A percentile compares a stretch with the other conserved stretches of the same genome.
phyloP scores from a whole-genome alignment of 2,888 invertebrate genomes.

The Idaea straminata region DNA sequence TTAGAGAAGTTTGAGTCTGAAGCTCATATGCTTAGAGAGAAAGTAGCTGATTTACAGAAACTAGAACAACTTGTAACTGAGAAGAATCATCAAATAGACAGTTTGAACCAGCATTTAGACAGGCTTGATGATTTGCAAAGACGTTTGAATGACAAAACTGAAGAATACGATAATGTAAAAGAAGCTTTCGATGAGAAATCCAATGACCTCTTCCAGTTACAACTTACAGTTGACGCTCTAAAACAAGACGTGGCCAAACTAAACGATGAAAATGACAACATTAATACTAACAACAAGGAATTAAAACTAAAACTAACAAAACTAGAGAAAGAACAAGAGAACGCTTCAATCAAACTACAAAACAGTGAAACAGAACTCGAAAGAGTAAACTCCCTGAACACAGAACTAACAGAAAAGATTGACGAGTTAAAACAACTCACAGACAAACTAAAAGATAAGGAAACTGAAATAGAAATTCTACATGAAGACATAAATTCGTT shows the following conservation, averaged over 20 bases:
- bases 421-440: conserved; percentile 66
- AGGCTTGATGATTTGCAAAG: conserved; percentile 74
- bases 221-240: conserved; percentile 58
- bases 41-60: conserved; percentile 68
- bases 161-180: conserved; percentile 69
- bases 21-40: conserved; percentile 72
- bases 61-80: conserved; percentile 78
- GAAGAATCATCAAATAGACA: conserved; percentile 77
- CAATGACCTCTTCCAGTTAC: conserved; percentile 63
- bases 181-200: conserved; percentile 71
- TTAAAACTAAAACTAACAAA: conserved; percentile 62
- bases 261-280: conserved; percentile 64
- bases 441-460: conserved; percentile 72
- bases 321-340: conserved; percentile 72
- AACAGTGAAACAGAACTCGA: conserved; percentile 64
- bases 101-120: conserved; percentile 72
- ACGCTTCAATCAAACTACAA: conserved; percentile 61
- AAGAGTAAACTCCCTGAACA: conserved; percentile 60
- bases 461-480: conserved; percentile 77
- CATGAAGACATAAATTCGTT: conserved; percentile 74
- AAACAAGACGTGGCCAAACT: conserved; percentile 61
- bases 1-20: conserved; percentile 64
- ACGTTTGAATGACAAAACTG: conserved; percentile 71
- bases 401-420: conserved; percentile 61
- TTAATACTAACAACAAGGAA: conserved; percentile 58